Percentiles rank a stretch among this genome's conserved stretches.
These are phyloP conservation scores for Holacanthus passer DNA, from an alignment of 2,113 vertebrate genomes.

Conservation along the genomic window DNA sequence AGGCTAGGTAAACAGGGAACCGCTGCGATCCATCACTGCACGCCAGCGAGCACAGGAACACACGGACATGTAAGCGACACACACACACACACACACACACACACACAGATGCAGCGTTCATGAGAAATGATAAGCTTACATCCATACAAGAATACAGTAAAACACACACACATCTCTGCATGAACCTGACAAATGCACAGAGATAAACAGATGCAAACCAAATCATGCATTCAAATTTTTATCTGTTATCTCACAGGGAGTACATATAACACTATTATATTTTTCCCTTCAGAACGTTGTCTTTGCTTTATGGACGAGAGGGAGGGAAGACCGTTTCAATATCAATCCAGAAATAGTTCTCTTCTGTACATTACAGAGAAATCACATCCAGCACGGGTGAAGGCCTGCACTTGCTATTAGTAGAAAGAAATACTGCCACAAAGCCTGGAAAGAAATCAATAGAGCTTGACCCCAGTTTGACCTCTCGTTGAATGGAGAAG, in stretches of 20 bases:
- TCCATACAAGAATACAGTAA: constrained; percentile 25
- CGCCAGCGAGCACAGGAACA: constrained; percentile 62
- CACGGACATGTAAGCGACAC: constrained; percentile 54
- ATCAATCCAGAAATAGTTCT: constrained; percentile 51
- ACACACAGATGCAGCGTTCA: constrained; percentile 28
- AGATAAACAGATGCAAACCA: constrained; percentile 52
- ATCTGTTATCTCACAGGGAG: constrained; percentile 23
- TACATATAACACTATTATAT: constrained; percentile 6
- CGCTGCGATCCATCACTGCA: constrained; percentile 91
- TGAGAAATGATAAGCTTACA: constrained; percentile 52
- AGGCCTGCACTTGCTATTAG: constrained; percentile 67
- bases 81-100: constrained; percentile 37
- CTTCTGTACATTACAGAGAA: constrained; percentile 36
- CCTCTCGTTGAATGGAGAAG: constrained; percentile 79
- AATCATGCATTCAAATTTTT: constrained; percentile 36
- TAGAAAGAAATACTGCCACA: constrained; percentile 79
- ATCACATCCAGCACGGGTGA: constrained; percentile 51
- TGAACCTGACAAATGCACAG: constrained; percentile 11
- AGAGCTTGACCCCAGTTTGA: constrained; percentile 80
- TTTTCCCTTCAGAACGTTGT: constrained; percentile 1
- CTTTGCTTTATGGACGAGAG: constrained; percentile 6
- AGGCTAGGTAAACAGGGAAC: constrained; percentile 96
- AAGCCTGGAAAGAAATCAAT: constrained; percentile 80
- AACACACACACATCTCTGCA: constrained; percentile 33
- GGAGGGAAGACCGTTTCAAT: constrained; percentile 14